phyloP scores from a whole-genome alignment of 2,888 invertebrate species.

The Ryuthela nishihirai region DNA sequence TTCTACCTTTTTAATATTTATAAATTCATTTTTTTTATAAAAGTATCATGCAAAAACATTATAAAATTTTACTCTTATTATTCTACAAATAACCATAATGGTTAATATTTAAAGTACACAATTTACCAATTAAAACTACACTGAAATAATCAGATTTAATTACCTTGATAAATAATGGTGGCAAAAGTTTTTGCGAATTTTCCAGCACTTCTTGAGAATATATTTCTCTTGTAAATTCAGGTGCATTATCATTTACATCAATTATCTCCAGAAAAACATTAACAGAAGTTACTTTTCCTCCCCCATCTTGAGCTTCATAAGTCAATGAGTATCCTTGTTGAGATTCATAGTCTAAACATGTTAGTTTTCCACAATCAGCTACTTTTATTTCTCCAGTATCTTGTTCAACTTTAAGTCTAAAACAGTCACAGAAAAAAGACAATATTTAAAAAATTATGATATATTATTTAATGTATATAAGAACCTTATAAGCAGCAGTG shows the following conservation, averaged over 20 bases:
- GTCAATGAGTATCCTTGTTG: conserved; percentile 75
- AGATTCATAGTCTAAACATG: conserved; percentile 68
- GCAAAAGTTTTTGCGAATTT: conserved; percentile 69
- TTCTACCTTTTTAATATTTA: no score
- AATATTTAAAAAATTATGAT: neutral
- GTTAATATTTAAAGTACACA: no score
- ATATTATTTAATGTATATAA: neutral
- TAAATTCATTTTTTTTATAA: no score
- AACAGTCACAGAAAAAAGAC: no score
- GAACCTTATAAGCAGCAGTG: no score
- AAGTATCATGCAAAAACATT: no score
- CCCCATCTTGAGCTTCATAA: conserved; percentile 75
- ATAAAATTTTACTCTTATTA: neutral
- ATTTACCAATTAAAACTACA: no score
- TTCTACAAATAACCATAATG: neutral
- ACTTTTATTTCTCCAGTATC: conserved; percentile 65
- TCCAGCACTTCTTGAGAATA: conserved; percentile 72
- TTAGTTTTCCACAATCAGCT: conserved; percentile 47
- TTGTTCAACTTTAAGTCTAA: conserved; percentile 63
- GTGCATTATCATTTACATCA: conserved; percentile 74
- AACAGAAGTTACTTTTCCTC: conserved; percentile 62
- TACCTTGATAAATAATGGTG: conserved; percentile 69
- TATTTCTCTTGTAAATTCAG: conserved; percentile 65
- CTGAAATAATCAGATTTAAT: conserved; percentile 47
- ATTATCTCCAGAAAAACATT: conserved; percentile 67